phyloP scores from a whole-genome alignment of 2,113 vertebrate species.

The Corythoichthys haematopterus region DNA sequence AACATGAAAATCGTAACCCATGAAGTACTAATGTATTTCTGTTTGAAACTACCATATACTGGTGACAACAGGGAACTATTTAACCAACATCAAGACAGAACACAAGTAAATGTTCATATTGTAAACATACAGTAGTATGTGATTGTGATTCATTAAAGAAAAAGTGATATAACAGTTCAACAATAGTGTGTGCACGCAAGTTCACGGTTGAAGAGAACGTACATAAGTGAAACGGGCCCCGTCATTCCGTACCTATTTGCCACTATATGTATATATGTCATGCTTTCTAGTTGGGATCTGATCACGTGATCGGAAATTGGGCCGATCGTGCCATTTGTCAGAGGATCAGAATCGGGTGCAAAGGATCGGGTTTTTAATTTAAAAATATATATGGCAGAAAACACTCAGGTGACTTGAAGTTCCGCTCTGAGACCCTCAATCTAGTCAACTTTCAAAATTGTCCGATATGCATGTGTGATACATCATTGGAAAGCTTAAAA shows the following conservation, averaged over 20 bases:
- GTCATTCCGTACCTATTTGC: neutral
- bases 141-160: neutral
- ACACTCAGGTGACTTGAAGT: no score
- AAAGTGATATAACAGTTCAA: neutral
- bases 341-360: no score
- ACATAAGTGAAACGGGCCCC: neutral
- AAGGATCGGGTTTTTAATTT: no score
- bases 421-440: no score
- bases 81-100: neutral
- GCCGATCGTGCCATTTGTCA: no score
- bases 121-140: slow-evolving; percentile 12
- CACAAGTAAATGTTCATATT: slow-evolving; percentile 9
- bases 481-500: no score
- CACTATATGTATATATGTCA: neutral
- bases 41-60: neutral
- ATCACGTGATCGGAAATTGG: no score
- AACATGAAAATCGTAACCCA: neutral
- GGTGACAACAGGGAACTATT: neutral
- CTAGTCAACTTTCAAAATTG: no score
- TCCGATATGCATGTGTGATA: no score
- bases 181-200: neutral
- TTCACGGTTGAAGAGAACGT: neutral
- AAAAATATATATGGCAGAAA: no score
- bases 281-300: no score
- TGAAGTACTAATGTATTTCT: neutral